Conservation (phyloP, 2,113 vertebrate genomes). For the Anhinga rufa region DNA sequence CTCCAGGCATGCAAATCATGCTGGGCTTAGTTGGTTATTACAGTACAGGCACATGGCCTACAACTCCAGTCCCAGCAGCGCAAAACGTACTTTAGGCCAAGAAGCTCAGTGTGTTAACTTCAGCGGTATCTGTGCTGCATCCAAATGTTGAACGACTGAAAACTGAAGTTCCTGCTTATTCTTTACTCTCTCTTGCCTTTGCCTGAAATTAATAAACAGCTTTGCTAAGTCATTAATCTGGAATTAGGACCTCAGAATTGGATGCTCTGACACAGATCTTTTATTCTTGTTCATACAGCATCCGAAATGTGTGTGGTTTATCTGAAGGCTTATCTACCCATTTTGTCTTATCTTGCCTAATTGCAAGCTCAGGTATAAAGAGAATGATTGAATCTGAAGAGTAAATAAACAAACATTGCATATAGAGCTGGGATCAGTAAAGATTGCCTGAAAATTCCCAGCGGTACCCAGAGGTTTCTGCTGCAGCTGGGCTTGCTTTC, state of each 20-base stretch:
- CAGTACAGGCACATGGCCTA: background rate
- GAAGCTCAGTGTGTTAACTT: background rate
- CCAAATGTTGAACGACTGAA: background rate
- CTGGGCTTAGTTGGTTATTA: background rate
- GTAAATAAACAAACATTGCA: background rate
- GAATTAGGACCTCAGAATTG: background rate
- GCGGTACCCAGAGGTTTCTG: background rate
- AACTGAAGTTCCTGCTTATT: background rate
- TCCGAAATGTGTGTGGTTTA: background rate
- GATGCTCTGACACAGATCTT: background rate
- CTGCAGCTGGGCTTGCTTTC: background rate
- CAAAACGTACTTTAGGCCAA: background rate
- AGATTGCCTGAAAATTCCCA: background rate
- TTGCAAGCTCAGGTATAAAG: background rate
- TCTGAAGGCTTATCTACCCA: background rate
- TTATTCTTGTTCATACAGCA: background rate
- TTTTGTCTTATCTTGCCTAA: background rate
- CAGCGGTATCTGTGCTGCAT: background rate
- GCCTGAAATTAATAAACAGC: background rate
- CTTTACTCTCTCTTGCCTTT: background rate
- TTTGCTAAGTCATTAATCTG: background rate
- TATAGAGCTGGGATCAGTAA: background rate
- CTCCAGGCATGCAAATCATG: background rate
- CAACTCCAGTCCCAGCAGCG: background rate
- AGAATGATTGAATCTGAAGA: background rate